A percentile compares a stretch with the other conserved stretches of the same genome.
These are phyloP conservation scores for Drosophila kanekoi DNA, from an alignment of 2,888 invertebrate genomes.

Conservation along the genomic window DNA sequence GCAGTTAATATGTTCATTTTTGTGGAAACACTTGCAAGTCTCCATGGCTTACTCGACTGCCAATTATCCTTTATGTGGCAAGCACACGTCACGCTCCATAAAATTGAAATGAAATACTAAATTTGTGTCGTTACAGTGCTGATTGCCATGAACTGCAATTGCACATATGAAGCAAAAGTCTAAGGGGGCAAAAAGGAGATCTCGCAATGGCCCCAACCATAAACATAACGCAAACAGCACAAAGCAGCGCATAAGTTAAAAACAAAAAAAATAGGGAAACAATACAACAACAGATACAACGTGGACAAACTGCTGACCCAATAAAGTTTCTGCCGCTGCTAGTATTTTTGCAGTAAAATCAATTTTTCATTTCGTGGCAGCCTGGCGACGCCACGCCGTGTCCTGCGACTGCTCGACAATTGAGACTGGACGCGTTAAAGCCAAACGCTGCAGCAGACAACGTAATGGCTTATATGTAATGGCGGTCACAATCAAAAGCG, in stretches of 20 bases:
- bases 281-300: constrained; percentile 26
- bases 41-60: constrained; percentile 40
- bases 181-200: neutral
- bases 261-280: constrained; percentile 20
- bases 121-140: constrained; percentile 67
- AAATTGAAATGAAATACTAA: constrained; percentile 78
- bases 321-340: constrained; percentile 56
- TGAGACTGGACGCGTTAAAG: constrained; percentile 58
- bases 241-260: constrained; percentile 36
- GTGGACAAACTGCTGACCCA: constrained; percentile 58
- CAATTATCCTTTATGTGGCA: constrained; percentile 69
- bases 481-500: constrained; percentile 34
- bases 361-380: constrained; percentile 75
- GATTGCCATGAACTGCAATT: constrained; percentile 80
- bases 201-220: constrained; percentile 30
- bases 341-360: constrained; percentile 69
- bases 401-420: constrained; percentile 54
- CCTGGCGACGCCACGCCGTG: constrained; percentile 46
- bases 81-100: constrained; percentile 71
- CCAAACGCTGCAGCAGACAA: constrained; percentile 50
- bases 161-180: constrained; percentile 45
- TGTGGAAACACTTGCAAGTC: constrained; percentile 22
- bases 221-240: constrained; percentile 59
- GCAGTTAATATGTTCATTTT: constrained; percentile 28
- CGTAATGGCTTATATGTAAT: constrained; percentile 68